These are phyloP conservation scores for Apocrypta bakeri DNA, from an alignment of 1,140 invertebrate genomes.

Conservation along the genomic window DNA sequence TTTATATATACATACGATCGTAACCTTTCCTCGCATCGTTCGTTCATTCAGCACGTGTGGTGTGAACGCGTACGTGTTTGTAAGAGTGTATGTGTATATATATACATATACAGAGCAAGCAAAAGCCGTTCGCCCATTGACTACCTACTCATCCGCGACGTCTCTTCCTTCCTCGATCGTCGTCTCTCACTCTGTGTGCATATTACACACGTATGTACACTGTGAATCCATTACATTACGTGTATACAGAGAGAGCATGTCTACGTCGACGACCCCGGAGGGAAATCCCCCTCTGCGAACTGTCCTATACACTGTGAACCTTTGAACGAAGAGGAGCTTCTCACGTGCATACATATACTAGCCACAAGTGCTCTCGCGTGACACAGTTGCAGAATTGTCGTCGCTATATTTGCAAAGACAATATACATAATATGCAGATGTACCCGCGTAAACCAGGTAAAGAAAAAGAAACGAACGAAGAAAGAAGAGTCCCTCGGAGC, in stretches of 20 bases:
- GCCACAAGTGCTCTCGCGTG: too few relatives aligned
- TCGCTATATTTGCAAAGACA: too few relatives aligned
- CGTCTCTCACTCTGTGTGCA: not conserved
- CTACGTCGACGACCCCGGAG: not conserved
- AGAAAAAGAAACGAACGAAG: too few relatives aligned
- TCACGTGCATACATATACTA: not conserved
- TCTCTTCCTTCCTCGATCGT: not conserved
- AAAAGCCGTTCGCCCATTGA: slow-evolving; percentile 43
- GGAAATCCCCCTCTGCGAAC: not conserved
- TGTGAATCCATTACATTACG: slow-evolving; percentile 5
- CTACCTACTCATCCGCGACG: slow-evolving; percentile 8
- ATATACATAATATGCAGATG: too few relatives aligned
- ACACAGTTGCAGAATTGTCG: too few relatives aligned
- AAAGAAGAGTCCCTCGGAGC: not conserved
- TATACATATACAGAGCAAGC: too few relatives aligned
- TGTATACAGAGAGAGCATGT: not conserved
- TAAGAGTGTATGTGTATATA: too few relatives aligned
- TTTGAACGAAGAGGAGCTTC: slow-evolving; percentile 7
- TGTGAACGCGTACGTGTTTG: too few relatives aligned
- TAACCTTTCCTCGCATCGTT: slow-evolving; percentile 13
- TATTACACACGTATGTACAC: not conserved
- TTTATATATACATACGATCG: not conserved
- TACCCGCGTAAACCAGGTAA: not conserved
- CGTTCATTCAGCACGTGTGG: slow-evolving; percentile 16
- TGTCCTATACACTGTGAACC: not conserved